These are phyloP conservation scores for Pardalotus punctatus DNA, from an alignment of 2,113 vertebrate genomes.

Conservation along the genomic window DNA sequence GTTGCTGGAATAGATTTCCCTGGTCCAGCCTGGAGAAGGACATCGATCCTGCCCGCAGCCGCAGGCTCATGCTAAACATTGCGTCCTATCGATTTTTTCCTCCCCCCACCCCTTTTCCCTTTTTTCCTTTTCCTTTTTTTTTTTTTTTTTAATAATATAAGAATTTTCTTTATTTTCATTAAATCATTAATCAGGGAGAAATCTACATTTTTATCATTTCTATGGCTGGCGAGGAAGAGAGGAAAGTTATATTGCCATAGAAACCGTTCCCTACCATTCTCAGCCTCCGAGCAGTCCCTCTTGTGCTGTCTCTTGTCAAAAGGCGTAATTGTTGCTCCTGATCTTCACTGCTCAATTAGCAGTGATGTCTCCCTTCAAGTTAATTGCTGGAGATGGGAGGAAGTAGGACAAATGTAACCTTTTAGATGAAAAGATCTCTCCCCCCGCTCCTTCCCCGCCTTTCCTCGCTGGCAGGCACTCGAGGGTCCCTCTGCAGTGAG, in stretches of 20 bases:
- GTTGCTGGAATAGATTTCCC: slow-evolving; percentile 60
- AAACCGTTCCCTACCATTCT: slow-evolving; percentile 71
- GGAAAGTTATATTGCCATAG: slow-evolving; percentile 74
- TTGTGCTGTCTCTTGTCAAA: slow-evolving; percentile 75
- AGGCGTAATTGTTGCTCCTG: slow-evolving; percentile 77
- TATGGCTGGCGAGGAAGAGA: slow-evolving; percentile 66
- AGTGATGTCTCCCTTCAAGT: slow-evolving; percentile 76
- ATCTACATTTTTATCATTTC: slow-evolving; percentile 67
- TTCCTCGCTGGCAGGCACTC: not conserved
- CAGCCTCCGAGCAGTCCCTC: slow-evolving; percentile 70
- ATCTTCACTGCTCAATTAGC: slow-evolving; percentile 77
- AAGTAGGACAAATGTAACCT: slow-evolving; percentile 77
- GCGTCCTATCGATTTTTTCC: slow-evolving; percentile 28
- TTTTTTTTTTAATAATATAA: not conserved
- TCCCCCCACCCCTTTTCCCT: fast-evolving
- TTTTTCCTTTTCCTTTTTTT: not conserved
- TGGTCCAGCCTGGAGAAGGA: slow-evolving; percentile 46
- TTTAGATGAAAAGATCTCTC: slow-evolving; percentile 74
- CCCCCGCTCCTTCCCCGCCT: not conserved
- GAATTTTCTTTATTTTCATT: slow-evolving; percentile 65
- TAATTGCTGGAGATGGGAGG: slow-evolving; percentile 76
- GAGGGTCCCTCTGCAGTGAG: not conserved
- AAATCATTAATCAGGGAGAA: slow-evolving; percentile 68
- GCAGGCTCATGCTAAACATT: slow-evolving; percentile 38
- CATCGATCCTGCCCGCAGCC: slow-evolving; percentile 59